Base-by-base conservation (phyloP, 2,797 vertebrate genomes). In the Danio aesculapii region DNA sequence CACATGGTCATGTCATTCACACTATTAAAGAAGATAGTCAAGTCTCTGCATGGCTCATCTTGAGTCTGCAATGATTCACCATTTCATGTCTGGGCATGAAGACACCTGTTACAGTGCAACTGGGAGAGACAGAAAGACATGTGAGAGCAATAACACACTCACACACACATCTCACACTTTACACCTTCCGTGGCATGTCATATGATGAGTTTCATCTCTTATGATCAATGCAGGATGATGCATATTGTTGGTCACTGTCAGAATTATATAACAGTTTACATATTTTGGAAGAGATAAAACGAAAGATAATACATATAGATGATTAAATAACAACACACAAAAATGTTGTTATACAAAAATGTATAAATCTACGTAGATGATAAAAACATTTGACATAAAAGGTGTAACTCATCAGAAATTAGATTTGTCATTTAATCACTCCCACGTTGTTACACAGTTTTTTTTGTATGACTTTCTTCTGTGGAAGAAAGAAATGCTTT, bases 51-150 rank as follows among this genome's bases (percentile, higher is more conserved):
- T 59, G 43, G 43, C 17, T 47, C 43, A 44, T 71, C 52, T 57
- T 30, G 5, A 59, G 21, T 21, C 62, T 50, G 17, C 49, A 16
- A 58, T 59, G 21, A 72, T 55, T 79, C n/a, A 66, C 44, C 43
- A 44, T 50, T 59, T 83, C 78, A 64, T 76, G 83, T 67, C 78
- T 83, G 71, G 61, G n/a, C 81, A 68, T 83, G 85, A 17, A 53
- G 47, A 83, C 72, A 72, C 62, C 57, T 61, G 67, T 61, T 77
- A 14, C 17, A 39, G 50, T 53, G 49, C 69, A 44, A 59, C 19
- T 17, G 55, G 82, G 44, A 44, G 50, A 68, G 63, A 67, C 66
- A 39, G 21, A 50, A 76, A 72, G 61, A 77, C 47, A 41, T 84
- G 30, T 62, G 63, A 82, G 30, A 12, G 9, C 7, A 81, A 43